Evolutionary conservation across 2,888 invertebrate species (phyloP).

Genomic region (Dasysyrphus tricinctus): DNA sequence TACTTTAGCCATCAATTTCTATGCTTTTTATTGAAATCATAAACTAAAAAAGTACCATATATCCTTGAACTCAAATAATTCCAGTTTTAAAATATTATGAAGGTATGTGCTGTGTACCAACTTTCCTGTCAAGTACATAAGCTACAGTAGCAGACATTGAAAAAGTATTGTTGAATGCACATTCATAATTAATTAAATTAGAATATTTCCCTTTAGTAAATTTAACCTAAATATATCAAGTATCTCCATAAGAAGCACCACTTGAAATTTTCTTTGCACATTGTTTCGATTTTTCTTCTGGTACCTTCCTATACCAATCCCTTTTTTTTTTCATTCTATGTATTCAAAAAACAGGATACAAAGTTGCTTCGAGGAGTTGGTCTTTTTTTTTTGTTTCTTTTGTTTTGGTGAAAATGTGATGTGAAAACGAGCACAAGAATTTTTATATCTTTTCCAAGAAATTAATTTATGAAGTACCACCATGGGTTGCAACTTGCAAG

Average conservation of each 20-base stretch:
- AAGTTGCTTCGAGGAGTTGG: slow-evolving; percentile 11
- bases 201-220: not conserved
- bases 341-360: slow-evolving; percentile 14
- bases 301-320: not conserved
- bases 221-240: slow-evolving; percentile 24
- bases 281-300: slow-evolving; percentile 2
- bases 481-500: slow-evolving; percentile 6
- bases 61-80: no score
- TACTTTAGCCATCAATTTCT: not conserved
- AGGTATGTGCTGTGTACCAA: no score
- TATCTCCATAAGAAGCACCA: slow-evolving; percentile 1
- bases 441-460: slow-evolving; percentile 37
- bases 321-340: not conserved
- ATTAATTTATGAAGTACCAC: slow-evolving; percentile 38
- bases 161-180: not conserved
- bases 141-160: not conserved
- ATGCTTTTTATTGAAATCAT: no score
- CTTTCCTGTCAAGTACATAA: not conserved
- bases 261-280: slow-evolving; percentile 11
- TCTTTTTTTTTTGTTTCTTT: not conserved
- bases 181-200: slow-evolving; percentile 16
- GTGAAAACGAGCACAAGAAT: slow-evolving; percentile 32
- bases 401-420: slow-evolving; percentile 23
- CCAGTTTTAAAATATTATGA: no score
- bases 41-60: no score